Percentiles rank a stretch among this genome's conserved stretches.
These are phyloP conservation scores for Rhinatrema bivittatum DNA, from an alignment of 2,797 vertebrate genomes.

Conservation along the genomic window DNA sequence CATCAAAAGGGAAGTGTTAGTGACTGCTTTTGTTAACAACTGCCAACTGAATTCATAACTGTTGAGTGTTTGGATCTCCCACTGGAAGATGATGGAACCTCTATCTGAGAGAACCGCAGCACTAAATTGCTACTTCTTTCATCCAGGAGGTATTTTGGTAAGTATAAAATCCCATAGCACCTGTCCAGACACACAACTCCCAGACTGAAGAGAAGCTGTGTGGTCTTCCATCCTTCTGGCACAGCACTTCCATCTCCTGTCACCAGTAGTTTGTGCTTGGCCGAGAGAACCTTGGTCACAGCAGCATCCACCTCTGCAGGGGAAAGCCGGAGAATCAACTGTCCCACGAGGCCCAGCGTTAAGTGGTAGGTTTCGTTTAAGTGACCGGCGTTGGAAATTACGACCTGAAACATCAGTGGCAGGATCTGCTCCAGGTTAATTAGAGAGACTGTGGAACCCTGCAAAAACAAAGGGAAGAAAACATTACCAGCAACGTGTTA, in stretches of 20 bases:
- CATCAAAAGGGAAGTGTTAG: no score
- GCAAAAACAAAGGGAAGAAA: conserved; percentile 12
- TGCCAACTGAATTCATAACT: no score
- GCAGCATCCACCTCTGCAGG: conserved; percentile 81
- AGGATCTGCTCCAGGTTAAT: conserved; percentile 81
- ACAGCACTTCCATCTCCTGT: conserved; percentile 58
- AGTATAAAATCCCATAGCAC: conserved; percentile 57
- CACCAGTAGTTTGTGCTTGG: conserved; percentile 72
- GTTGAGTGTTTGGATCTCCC: no score
- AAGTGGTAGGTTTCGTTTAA: conserved; percentile 95
- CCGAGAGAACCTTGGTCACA: conserved; percentile 77
- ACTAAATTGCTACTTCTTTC: no score
- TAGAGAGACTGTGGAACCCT: conserved; percentile 70
- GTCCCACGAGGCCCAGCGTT: conserved; percentile 87
- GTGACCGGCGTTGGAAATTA: conserved; percentile 90
- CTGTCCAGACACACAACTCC: conserved; percentile 94
- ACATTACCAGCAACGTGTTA: no score
- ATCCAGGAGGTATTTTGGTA: neutral
- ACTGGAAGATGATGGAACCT: no score
- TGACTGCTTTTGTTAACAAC: no score
- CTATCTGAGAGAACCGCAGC: no score
- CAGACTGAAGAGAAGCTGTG: conserved; percentile 87
- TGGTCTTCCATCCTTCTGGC: conserved; percentile 87
- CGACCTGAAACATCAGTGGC: conserved; percentile 89
- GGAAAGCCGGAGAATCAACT: conserved; percentile 77